Evolutionary conservation across 2,888 invertebrate genomes (phyloP).

Genomic region (Laothoe populi): DNA sequence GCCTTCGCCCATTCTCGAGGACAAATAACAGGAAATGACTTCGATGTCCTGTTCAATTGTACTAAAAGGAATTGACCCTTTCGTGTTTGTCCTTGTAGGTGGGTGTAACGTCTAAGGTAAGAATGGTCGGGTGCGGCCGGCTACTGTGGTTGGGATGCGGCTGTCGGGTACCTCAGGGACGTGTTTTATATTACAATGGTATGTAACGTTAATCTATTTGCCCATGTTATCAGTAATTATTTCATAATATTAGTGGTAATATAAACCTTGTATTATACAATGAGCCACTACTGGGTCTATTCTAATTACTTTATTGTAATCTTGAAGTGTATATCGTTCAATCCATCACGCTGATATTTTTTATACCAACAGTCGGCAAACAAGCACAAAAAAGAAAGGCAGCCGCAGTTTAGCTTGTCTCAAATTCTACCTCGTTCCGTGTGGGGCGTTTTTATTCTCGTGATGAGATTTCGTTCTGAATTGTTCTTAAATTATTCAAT

Average conservation of each 20-base stretch:
- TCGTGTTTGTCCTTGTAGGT: conserved; percentile 15
- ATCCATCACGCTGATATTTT: no score
- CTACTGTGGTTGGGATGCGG: conserved; percentile 20
- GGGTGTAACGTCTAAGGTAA: not conserved
- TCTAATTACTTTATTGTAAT: no score
- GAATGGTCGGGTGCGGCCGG: conserved; percentile 15
- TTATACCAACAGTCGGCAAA: not conserved
- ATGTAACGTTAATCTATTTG: not conserved
- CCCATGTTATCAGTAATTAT: not conserved
- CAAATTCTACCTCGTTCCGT: no score
- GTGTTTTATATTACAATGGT: conserved; percentile 10
- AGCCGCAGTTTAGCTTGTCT: no score
- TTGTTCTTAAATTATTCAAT: no score
- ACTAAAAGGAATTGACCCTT: conserved; percentile 17
- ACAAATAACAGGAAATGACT: conserved; percentile 7
- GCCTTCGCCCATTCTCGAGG: not conserved
- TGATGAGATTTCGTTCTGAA: no score
- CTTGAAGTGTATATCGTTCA: no score
- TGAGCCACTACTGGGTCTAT: no score
- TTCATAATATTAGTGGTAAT: no score
- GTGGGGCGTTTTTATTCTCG: no score
- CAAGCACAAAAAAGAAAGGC: not conserved
- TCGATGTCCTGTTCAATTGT: conserved; percentile 11
- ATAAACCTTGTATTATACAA: no score
- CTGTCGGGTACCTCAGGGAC: not conserved